Evolutionary conservation across 2,113 vertebrate genomes (phyloP), one percentile per base, ranked within the genome.

Genomic region (Coptodon bakossiorum): DNA sequence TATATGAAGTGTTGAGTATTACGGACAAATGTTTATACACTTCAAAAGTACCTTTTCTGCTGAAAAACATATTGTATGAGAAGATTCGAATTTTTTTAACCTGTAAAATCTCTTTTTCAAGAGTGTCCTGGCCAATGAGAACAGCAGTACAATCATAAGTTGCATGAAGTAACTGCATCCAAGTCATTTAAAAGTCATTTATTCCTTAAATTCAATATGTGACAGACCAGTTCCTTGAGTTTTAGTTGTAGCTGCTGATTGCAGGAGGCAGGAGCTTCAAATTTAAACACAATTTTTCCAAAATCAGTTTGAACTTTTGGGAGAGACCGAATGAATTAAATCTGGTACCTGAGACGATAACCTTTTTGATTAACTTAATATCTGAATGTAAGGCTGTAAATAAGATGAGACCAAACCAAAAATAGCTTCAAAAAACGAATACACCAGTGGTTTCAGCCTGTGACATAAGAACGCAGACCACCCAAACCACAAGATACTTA

Each of bases 311-410:
- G 61, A 38, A 38, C 0, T 38, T 66, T 2, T 66, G 17, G 57
- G 61, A 38, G 17, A 66, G 61, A 66, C 34, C 4, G 3, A 66
- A 2, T 12, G 17, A 66, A 66, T 38, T 36, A 2, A 66, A 36
- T 36, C 61, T 66, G 10, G 17, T 66, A 38, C 31, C 0, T n/a
- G 31, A 66, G 31, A 38, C 2, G n/a, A 66, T 0, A 66, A 38
- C 6, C 6, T 0, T 66, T 66, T 7, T 12, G 17, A 38, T 66
- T 66, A 66, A n/a, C 10, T 0, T 38, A 66, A 66, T 66, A n/a
- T 66, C 4, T 66, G 61, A n/a, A 66, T 38, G 1, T 66, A 38
- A 66, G 31, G 17, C 31, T 66, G 31, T 38, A 7, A 38, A 12
- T 66, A 66, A n/a, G 61, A 66, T 66, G 10, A 38, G 17, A 66